Base-by-base conservation (phyloP, 2,113 vertebrate species). In the Oryzias melastigma region DNA sequence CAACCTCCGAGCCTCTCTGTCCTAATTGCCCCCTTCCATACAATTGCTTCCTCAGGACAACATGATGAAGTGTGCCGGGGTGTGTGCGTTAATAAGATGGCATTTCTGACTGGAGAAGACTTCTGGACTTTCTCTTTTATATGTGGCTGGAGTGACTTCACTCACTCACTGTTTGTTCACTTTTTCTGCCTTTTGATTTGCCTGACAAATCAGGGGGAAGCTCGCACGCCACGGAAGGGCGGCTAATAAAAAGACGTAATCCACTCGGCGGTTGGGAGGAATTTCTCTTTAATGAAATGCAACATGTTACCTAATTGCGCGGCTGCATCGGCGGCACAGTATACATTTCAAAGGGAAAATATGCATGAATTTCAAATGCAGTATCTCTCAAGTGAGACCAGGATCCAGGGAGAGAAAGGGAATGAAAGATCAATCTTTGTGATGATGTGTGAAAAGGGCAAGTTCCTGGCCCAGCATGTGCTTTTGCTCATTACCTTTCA, bases 1-100 rank as follows among this genome's bases (percentile, higher is more conserved):
- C 88, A 88, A 88, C 80, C 88, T 89, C 86, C 83, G 89, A 88
- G 89, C 88, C 89, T 90, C 88, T 81, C 66, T 41, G 81, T 87
- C 87, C 87, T 91, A 91, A 92, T 92, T 91, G 90, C 88, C 85
- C 25, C 85, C 87, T 89, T 88, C 88, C 81, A 76, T 89, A 83
- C 85, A 87, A 83, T 83, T 82, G 88, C 88, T 80, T 86, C 75
- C 85, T 88, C 75, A 65, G 88, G 88, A 90, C 90, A 90, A 89
- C 87, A 89, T 90, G 89, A 91, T 90, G 87, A 85, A 91, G 89
- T 82, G 85, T 80, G 77, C 85, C 69, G 79, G 74, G 62, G 82
- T 75, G 88, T 83, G 81, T 89, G 35, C 35, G 87, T 91, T 92
- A 91, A 91, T 91, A 91, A 90, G 89, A 86, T 80, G 86, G 77